A percentile compares a stretch with the other conserved stretches of the same genome.
These are phyloP conservation scores for Drosophila mercatorum DNA, from an alignment of 2,888 invertebrate species.

Conservation along the genomic window DNA sequence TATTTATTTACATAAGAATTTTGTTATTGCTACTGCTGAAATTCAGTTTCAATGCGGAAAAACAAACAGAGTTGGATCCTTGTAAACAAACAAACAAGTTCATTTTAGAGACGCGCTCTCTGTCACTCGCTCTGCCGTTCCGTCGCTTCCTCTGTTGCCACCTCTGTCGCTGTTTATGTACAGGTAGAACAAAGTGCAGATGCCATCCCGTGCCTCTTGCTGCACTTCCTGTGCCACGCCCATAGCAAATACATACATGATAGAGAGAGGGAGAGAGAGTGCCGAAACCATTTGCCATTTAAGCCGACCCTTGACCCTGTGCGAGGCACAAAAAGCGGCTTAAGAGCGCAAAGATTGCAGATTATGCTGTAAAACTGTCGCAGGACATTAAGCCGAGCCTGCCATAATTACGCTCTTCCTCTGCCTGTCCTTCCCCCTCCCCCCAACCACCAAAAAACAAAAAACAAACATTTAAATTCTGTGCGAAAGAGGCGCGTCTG, in stretches of 20 bases:
- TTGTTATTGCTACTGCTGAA: conserved; percentile 53
- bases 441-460: neutral
- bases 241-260: conserved; percentile 44
- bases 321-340: conserved; percentile 59
- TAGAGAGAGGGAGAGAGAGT: neutral
- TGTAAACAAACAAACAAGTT: conserved; percentile 69
- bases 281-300: conserved; percentile 56
- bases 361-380: conserved; percentile 75
- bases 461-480: conserved; percentile 43
- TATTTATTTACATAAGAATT: conserved; percentile 46
- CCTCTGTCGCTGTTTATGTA: conserved; percentile 24
- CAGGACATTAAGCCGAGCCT: conserved; percentile 54
- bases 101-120: conserved; percentile 30
- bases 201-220: conserved; percentile 38
- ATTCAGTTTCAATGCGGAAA: conserved; percentile 21
- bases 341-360: conserved; percentile 57
- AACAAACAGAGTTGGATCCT: conserved; percentile 38
- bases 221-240: conserved; percentile 78
- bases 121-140: neutral
- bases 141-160: neutral
- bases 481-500: conserved; percentile 63
- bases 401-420: conserved; percentile 27
- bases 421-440: neutral
- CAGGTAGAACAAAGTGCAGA: conserved; percentile 57
- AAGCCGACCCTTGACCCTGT: conserved; percentile 61